These are phyloP conservation scores for Burhinus bistriatus DNA, from an alignment of 2,113 vertebrate genomes.

Conservation along the genomic window DNA sequence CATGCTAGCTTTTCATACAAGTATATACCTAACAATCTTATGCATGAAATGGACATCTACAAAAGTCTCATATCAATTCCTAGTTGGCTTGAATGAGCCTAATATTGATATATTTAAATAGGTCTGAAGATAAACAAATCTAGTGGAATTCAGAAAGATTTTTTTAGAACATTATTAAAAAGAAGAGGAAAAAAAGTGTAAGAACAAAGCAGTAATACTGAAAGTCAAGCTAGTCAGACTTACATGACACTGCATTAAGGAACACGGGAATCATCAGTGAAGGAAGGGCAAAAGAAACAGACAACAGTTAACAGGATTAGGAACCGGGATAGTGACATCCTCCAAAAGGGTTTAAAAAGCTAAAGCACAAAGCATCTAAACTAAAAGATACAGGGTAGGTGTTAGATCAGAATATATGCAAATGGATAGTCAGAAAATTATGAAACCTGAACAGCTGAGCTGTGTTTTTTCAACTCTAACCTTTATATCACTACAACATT, in stretches of 20 bases:
- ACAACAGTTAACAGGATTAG: conserved; percentile 89
- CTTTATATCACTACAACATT: background rate
- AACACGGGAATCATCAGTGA: conserved; percentile 87
- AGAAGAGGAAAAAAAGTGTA: background rate
- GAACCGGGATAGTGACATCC: conserved; percentile 64
- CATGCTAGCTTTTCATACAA: conserved; percentile 14
- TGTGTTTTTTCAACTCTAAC: background rate
- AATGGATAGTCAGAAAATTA: background rate
- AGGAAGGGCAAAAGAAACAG: conserved; percentile 84
- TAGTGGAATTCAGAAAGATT: background rate
- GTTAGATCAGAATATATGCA: conserved; percentile 37
- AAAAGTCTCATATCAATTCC: conserved; percentile 13
- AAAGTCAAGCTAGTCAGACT: conserved; percentile 82
- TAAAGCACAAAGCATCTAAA: conserved; percentile 66
- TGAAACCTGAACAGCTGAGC: background rate
- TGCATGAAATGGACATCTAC: conserved; percentile 45
- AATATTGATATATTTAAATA: background rate
- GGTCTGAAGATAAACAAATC: background rate
- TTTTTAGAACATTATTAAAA: conserved; percentile 7
- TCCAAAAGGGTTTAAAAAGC: conserved; percentile 56
- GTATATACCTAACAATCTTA: conserved; percentile 25
- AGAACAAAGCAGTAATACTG: conserved; percentile 63
- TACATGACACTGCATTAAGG: conserved; percentile 99
- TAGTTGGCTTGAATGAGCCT: background rate
- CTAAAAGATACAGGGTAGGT: conserved; percentile 45